These are phyloP conservation scores for rabbit (Oryctolagus cuniculus) DNA, from an alignment of 2,113 vertebrate genomes.

Conservation along the genomic window mOryCun1.1 NC_091439.1:131560501-131561000, in stretches of 20 bases:
- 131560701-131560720: background rate
- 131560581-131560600: background rate
- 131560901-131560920: no score
- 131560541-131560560: background rate
- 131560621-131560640: background rate
- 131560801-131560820: background rate
- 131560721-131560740: background rate
- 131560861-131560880: no score
- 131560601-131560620: background rate
- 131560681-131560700: background rate
- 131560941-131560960: no score
- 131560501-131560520: no score
- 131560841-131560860: no score
- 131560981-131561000: no score
- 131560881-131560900: no score
- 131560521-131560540: no score
- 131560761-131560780: background rate
- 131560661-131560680: background rate
- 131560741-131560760: background rate
- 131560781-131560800: no score
- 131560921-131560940: no score
- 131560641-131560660: no score
- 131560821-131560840: background rate
- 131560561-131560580: conserved; percentile 8
- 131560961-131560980: no score